Percentiles rank a stretch among this genome's conserved stretches.
phyloP scores from a whole-genome alignment of 2,113 vertebrate species.

The Macrotis lagotis region DNA sequence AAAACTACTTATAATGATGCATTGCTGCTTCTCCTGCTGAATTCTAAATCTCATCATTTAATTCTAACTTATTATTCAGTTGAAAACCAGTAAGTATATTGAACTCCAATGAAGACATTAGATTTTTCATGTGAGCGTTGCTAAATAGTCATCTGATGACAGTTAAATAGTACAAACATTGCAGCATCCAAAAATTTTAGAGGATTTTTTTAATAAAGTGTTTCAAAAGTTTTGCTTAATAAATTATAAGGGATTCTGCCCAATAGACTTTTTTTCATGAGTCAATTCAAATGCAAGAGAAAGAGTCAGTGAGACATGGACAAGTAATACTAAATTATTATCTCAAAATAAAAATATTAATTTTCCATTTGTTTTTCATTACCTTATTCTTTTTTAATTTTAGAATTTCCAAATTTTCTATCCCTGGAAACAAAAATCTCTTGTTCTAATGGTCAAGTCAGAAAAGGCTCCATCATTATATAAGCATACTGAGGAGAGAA shows the following conservation, averaged over 20 bases:
- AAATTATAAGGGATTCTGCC: not conserved
- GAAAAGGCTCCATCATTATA: slow-evolving; percentile 69
- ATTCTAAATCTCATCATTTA: not conserved
- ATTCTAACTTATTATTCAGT: not conserved
- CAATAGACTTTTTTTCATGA: not conserved
- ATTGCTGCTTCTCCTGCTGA: not conserved
- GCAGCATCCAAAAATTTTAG: not conserved
- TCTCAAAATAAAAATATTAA: not conserved
- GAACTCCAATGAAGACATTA: not conserved
- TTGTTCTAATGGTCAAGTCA: slow-evolving; percentile 65
- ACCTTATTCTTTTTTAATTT: not conserved
- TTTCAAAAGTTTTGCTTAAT: not conserved
- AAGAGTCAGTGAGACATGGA: not conserved
- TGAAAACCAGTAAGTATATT: not conserved
- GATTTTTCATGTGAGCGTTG: not conserved
- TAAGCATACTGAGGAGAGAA: slow-evolving; percentile 75
- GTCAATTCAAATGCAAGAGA: not conserved
- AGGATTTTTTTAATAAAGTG: slow-evolving; percentile 9
- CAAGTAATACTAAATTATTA: not conserved
- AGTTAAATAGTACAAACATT: not conserved
- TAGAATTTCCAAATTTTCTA: slow-evolving; percentile 43
- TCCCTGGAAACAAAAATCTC: slow-evolving; percentile 60
- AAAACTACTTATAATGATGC: not conserved
- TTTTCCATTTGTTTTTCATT: not conserved
- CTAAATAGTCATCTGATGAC: not conserved